A percentile compares a stretch with the other conserved stretches of the same genome.
phyloP scores from a whole-genome alignment of 1,140 invertebrate genomes.

The Nasonia vitripennis region DNA sequence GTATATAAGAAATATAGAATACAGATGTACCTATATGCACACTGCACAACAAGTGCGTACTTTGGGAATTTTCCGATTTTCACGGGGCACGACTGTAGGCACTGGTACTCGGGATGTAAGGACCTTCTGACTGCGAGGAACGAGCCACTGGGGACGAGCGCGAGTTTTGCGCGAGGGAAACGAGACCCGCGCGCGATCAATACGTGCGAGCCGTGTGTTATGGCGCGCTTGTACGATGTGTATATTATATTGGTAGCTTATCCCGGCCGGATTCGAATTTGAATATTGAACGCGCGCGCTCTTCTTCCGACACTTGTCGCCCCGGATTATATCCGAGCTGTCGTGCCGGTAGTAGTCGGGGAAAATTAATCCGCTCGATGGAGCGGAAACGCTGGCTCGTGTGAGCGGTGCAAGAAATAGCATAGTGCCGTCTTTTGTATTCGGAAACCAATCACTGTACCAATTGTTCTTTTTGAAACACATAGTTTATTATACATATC shows the following conservation, averaged over 20 bases:
- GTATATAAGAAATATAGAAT: too few species aligned
- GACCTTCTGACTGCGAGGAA: too few species aligned
- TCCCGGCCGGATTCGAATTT: constrained; percentile 2
- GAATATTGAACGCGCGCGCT: neutral
- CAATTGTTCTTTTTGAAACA: neutral
- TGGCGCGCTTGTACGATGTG: neutral
- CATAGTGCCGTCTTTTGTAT: neutral
- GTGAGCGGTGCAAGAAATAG: too few species aligned
- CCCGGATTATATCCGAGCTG: neutral
- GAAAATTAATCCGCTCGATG: neutral
- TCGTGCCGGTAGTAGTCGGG: neutral
- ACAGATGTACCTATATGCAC: neutral
- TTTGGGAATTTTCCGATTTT: neutral
- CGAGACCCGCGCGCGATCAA: neutral
- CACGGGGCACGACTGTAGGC: neutral
- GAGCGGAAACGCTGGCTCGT: neutral
- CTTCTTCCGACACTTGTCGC: neutral
- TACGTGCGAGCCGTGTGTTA: neutral
- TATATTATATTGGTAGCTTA: too few species aligned
- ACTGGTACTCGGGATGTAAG: too few species aligned
- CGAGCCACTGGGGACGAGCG: too few species aligned
- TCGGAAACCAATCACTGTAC: neutral
- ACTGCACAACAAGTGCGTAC: neutral
- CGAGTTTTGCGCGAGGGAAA: too few species aligned
- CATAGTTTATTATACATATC: constrained; percentile 26